These are phyloP conservation scores for Ceyx melanurus DNA, from an alignment of 2,113 vertebrate species.

Conservation along the genomic window DNA sequence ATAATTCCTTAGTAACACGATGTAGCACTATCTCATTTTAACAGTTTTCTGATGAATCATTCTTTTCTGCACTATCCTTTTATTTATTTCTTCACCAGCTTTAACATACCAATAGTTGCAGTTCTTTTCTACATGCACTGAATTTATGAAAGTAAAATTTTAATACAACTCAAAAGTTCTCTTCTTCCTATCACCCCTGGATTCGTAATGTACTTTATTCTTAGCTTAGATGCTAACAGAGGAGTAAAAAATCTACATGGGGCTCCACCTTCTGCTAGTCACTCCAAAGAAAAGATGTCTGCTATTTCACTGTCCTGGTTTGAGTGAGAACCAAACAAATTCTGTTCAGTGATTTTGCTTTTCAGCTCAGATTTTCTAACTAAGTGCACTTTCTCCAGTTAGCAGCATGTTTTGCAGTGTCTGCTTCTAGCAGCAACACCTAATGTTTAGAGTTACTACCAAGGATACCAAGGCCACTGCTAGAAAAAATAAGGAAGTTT, in stretches of 20 bases:
- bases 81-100: background rate
- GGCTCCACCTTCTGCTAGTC: background rate
- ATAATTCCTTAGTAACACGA: background rate
- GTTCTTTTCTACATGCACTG: background rate
- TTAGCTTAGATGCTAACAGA: background rate
- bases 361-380: too few relatives aligned
- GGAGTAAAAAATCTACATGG: background rate
- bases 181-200: fast-evolving
- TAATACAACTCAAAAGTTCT: background rate
- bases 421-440: too few relatives aligned
- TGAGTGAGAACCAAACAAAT: too few relatives aligned
- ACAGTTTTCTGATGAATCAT: background rate
- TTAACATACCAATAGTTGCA: background rate
- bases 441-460: too few relatives aligned
- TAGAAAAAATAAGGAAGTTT: background rate
- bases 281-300: background rate
- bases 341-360: too few relatives aligned
- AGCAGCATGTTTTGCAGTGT: too few relatives aligned
- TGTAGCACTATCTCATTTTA: background rate
- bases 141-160: background rate
- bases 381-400: too few relatives aligned
- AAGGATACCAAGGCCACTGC: too few relatives aligned
- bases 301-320: background rate
- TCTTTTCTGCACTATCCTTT: background rate
- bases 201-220: background rate